phyloP scores from a whole-genome alignment of 2,113 vertebrate species.

The Oncorhynchus tshawytscha region DNA sequence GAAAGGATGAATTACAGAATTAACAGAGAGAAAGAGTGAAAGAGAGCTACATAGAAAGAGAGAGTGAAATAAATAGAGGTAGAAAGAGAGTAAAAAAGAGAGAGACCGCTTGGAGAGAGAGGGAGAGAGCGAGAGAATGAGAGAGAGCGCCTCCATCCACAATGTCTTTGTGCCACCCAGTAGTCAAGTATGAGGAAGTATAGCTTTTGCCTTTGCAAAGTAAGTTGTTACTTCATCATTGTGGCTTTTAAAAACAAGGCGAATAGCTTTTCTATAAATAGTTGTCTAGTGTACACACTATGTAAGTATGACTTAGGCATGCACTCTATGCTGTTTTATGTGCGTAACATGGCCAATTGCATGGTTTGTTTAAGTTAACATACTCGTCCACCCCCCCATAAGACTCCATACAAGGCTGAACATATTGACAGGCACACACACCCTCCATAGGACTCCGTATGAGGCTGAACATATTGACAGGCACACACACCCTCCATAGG shows the following conservation, averaged over 20 bases:
- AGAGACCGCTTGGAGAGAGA: not conserved
- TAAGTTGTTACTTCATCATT: not conserved
- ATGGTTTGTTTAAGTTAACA: not conserved
- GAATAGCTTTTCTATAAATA: too few relatives aligned
- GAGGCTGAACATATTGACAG: too few relatives aligned
- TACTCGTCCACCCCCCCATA: not conserved
- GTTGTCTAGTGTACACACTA: too few relatives aligned
- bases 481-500: too few relatives aligned
- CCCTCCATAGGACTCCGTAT: too few relatives aligned
- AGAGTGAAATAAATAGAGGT: not conserved
- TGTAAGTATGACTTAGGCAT: not conserved
- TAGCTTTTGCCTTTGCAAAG: not conserved
- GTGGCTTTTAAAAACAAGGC: not conserved
- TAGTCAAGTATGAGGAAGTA: not conserved
- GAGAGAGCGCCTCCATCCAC: not conserved
- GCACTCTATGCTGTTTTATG: not conserved
- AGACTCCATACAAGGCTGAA: too few relatives aligned
- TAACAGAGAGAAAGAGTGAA: conserved; percentile 9
- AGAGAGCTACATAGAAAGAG: conserved; percentile 5
- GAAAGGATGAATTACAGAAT: not conserved
- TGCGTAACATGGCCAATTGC: not conserved
- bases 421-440: too few relatives aligned
- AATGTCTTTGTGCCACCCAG: not conserved
- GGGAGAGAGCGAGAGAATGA: not conserved
- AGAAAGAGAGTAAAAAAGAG: too few relatives aligned